A percentile compares a stretch with the other conserved stretches of the same genome.
phyloP scores from a whole-genome alignment of 2,888 invertebrate genomes.

The Sinotaia quadrata region DNA sequence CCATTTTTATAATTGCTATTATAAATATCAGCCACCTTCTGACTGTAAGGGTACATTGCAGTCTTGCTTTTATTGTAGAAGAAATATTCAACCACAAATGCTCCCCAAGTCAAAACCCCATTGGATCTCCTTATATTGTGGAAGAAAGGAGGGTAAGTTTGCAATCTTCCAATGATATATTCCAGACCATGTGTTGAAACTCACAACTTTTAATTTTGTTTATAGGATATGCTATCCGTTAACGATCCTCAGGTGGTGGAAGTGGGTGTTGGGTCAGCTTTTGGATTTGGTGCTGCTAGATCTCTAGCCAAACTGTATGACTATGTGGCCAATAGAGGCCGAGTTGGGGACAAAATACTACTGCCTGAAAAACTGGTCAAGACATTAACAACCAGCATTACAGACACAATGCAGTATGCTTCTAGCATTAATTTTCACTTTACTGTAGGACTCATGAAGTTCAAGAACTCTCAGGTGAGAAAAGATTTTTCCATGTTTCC shows the following conservation, averaged over 20 bases:
- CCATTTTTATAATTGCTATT: no score
- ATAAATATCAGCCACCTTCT: no score
- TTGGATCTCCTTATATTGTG: no score
- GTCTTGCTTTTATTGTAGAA: no score
- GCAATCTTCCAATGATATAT: not conserved
- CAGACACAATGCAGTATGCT: not conserved
- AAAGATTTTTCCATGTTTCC: not conserved
- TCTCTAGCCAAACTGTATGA: constrained; percentile 64
- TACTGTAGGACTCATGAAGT: constrained; percentile 11
- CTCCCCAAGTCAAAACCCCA: no score
- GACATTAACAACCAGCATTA: not conserved
- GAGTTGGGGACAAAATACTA: constrained; percentile 40
- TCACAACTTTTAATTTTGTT: not conserved
- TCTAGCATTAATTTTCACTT: not conserved
- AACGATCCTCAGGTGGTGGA: constrained; percentile 59
- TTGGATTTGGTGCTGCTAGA: constrained; percentile 63
- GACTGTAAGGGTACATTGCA: no score
- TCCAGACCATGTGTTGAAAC: not conserved
- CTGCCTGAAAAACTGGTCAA: constrained; percentile 30
- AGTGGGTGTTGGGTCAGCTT: constrained; percentile 58
- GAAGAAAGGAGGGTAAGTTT: no score
- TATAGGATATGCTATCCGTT: not conserved
- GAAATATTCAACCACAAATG: no score
- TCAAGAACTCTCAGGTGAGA: constrained; percentile 22
- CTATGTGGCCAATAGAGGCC: constrained; percentile 59